phyloP scores from a whole-genome alignment of 2,797 vertebrate species.

The Notamacropus eugenii region DNA sequence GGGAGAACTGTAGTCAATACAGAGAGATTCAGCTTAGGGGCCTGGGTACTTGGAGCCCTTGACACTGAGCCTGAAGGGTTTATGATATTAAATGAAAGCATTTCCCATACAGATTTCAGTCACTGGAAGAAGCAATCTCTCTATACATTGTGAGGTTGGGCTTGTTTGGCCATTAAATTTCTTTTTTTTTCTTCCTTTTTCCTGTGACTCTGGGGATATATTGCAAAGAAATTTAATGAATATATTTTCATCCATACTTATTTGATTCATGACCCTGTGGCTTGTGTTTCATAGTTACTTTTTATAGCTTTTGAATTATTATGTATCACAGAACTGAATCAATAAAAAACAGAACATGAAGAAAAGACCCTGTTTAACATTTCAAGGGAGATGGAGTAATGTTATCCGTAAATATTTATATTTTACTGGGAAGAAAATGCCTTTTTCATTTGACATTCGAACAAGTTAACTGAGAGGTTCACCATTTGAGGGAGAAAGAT shows the following conservation, averaged over 20 bases:
- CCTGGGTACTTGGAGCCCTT: neutral
- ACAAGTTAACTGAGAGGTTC: conserved; percentile 34
- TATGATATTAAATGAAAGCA: neutral
- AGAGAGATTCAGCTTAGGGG: neutral
- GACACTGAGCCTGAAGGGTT: neutral
- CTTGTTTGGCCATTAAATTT: conserved; percentile 46
- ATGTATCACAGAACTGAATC: conserved; percentile 50
- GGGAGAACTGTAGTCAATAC: neutral
- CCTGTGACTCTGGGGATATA: conserved; percentile 29
- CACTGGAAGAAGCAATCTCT: conserved; percentile 10
- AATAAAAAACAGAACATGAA: conserved; percentile 57
- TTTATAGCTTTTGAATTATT: conserved; percentile 60
- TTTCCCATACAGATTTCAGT: neutral
- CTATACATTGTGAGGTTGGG: neutral
- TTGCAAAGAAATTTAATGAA: conserved; percentile 51
- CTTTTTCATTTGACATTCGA: conserved; percentile 61
- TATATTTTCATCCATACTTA: conserved; percentile 33
- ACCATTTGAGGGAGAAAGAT: neutral
- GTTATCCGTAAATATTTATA: conserved; percentile 69
- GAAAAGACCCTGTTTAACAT: conserved; percentile 54
- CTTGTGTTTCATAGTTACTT: conserved; percentile 43
- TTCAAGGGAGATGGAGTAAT: conserved; percentile 51
- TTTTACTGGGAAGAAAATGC: conserved; percentile 30
- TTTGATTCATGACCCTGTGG: conserved; percentile 43
- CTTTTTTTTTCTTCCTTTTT: conserved; percentile 57